Conservation (phyloP, 2,888 invertebrate species). For the Dugesia japonica region DNA sequence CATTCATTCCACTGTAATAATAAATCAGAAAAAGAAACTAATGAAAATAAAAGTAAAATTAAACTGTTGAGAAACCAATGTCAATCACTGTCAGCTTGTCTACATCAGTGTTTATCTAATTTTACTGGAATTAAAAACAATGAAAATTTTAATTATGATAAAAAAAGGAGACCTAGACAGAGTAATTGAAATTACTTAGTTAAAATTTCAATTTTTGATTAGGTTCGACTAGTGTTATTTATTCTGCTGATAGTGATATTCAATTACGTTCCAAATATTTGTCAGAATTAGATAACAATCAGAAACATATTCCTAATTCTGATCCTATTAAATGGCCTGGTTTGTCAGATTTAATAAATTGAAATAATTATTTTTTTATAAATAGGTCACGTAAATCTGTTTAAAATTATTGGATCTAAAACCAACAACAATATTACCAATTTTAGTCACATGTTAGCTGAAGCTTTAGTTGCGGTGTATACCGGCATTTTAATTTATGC, state of each 20-base stretch:
- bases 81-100: slow-evolving; percentile 88
- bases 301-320: neutral
- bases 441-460: slow-evolving; percentile 71
- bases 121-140: neutral
- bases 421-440: slow-evolving; percentile 84
- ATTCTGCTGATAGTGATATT: neutral
- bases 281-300: neutral
- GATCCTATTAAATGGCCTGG: neutral
- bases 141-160: neutral
- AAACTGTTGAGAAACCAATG: slow-evolving; percentile 79
- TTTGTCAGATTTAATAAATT: neutral
- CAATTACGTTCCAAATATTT: neutral
- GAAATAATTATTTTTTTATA: slow-evolving; percentile 30
- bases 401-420: slow-evolving; percentile 55
- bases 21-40: neutral
- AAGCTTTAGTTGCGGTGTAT: slow-evolving; percentile 80
- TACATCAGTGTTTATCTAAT: slow-evolving; percentile 83
- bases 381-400: slow-evolving; percentile 61
- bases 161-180: neutral
- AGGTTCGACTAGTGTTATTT: neutral
- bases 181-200: neutral
- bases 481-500: slow-evolving; percentile 80
- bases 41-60: slow-evolving; percentile 54
- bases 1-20: neutral
- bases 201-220: neutral